Percentiles rank a stretch among this genome's conserved stretches.
Conservation (phyloP, 2,113 vertebrate genomes). For the Panthera uncia region DNA sequence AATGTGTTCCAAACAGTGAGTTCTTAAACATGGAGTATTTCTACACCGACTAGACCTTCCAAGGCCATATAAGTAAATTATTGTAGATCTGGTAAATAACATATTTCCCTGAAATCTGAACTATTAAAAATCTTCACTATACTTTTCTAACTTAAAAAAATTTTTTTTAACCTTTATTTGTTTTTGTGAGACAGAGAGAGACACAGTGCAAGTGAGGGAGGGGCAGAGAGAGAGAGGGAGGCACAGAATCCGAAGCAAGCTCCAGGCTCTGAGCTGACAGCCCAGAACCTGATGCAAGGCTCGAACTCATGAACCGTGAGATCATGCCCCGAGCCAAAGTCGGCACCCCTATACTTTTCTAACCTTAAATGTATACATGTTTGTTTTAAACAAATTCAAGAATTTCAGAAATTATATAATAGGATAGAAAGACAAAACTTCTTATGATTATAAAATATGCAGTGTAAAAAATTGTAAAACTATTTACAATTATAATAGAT, state of each 20-base stretch:
- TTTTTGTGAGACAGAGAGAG: too few relatives aligned
- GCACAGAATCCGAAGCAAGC: too few relatives aligned
- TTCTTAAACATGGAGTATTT: neutral
- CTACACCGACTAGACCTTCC: neutral
- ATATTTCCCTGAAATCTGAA: neutral
- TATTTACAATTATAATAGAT: neutral
- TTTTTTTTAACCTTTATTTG: too few relatives aligned
- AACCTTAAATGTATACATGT: neutral
- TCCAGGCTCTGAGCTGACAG: too few relatives aligned
- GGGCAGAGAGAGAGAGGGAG: too few relatives aligned
- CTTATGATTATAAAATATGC: neutral
- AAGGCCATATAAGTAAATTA: neutral
- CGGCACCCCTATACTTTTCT: neutral
- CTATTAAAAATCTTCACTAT: neutral
- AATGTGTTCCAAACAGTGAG: neutral
- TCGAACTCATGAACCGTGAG: too few relatives aligned
- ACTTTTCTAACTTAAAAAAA: neutral
- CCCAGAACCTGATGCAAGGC: too few relatives aligned
- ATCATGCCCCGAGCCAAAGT: too few relatives aligned
- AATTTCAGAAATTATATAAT: neutral
- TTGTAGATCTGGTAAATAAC: neutral
- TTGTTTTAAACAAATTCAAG: neutral
- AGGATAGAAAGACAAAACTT: neutral
- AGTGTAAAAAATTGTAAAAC: neutral
- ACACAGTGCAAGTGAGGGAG: too few relatives aligned